Percentiles rank a stretch among this genome's conserved stretches.
phyloP scores from a whole-genome alignment of 2,113 vertebrate species.

The Promerops cafer region DNA sequence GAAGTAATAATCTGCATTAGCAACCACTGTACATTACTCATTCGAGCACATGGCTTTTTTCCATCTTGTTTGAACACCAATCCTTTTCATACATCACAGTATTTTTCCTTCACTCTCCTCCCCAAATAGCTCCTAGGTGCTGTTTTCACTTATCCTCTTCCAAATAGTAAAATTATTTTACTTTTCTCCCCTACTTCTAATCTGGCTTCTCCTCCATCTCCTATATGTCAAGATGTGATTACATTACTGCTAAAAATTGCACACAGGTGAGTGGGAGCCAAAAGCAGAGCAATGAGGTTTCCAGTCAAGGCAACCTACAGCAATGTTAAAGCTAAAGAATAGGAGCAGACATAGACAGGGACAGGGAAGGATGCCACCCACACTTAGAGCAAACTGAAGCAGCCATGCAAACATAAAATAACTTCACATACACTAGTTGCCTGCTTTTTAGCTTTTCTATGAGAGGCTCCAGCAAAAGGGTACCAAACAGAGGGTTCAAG shows the following conservation, averaged over 20 bases:
- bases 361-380: not conserved
- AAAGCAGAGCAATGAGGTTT: not conserved
- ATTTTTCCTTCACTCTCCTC: not conserved
- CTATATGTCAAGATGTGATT: not conserved
- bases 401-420: not conserved
- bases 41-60: not conserved
- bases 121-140: not conserved
- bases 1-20: not conserved
- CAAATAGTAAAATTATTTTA: not conserved
- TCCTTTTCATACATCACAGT: not conserved
- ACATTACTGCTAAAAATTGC: not conserved
- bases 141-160: not conserved
- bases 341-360: not conserved
- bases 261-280: not conserved
- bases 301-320: not conserved
- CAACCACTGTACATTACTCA: not conserved
- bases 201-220: not conserved
- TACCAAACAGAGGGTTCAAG: not conserved
- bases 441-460: not conserved
- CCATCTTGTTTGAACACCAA: not conserved
- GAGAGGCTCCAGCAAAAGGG: not conserved
- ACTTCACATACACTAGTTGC: not conserved
- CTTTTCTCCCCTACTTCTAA: not conserved
- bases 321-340: not conserved
- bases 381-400: not conserved